Conservation (phyloP, 2,113 vertebrate species). For the Pelecanoides urinatrix region DNA sequence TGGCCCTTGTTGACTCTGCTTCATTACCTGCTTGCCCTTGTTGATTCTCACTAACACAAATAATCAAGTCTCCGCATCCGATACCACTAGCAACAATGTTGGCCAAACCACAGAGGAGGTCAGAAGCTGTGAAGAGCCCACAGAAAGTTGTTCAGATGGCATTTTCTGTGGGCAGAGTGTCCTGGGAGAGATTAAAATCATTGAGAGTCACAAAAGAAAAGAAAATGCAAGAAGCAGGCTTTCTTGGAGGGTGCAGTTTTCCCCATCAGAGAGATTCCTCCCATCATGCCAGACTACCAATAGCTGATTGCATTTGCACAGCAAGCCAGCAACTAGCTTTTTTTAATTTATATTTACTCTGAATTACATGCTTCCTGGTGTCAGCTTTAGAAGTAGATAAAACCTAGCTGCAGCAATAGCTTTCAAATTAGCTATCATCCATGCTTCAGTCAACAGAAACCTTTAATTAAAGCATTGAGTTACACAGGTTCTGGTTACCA, state of each 20-base stretch:
- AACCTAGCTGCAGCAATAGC: neutral
- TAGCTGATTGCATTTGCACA: neutral
- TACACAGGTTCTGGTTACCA: constrained; percentile 14
- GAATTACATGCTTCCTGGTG: neutral
- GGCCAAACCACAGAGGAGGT: neutral
- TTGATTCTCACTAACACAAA: neutral
- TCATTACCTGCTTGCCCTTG: neutral
- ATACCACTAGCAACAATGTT: neutral
- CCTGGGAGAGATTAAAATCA: neutral
- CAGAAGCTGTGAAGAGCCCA: neutral
- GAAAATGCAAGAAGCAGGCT: neutral
- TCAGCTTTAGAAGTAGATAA: neutral
- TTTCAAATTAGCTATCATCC: neutral
- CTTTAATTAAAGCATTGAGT: constrained; percentile 45
- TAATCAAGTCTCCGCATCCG: neutral
- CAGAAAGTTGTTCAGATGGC: neutral
- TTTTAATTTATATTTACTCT: neutral
- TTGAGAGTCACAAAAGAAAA: neutral
- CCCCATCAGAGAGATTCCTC: neutral
- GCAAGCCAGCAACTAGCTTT: neutral
- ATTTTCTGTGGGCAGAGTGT: neutral
- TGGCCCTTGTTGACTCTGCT: too few species aligned
- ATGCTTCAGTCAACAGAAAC: constrained; percentile 46
- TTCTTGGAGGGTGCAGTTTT: neutral
- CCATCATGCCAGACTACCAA: neutral